Evolutionary conservation across 2,797 vertebrate genomes (phyloP).

Genomic region (Neosilurus hyrtlii): DNA sequence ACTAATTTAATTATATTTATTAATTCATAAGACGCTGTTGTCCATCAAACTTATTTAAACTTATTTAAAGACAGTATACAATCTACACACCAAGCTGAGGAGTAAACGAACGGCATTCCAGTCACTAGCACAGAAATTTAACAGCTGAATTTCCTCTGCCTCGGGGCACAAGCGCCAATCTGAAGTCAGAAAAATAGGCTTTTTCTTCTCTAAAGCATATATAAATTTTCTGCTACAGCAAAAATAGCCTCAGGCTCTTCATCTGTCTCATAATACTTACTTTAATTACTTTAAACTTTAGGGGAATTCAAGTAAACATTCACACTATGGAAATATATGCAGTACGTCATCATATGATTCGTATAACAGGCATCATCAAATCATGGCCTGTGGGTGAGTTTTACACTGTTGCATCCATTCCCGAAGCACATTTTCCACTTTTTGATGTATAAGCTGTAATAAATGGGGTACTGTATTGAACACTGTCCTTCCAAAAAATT

Average conservation of each 20-base stretch:
- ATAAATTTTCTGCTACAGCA: neutral
- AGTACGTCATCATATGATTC: neutral
- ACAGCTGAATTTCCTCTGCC: conserved; percentile 3
- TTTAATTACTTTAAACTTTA: conserved; percentile 8
- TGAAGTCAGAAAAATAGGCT: conserved; percentile 5
- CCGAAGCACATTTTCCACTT: neutral
- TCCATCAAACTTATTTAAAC: neutral
- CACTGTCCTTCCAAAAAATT: neutral
- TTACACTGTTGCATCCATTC: neutral
- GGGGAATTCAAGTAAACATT: conserved; percentile 21
- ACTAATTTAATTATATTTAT: neutral
- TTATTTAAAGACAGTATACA: too few species aligned
- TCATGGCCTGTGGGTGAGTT: neutral
- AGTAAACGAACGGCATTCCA: neutral
- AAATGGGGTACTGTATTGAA: neutral
- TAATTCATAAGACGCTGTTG: neutral
- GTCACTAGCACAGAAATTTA: neutral
- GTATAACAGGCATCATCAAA: neutral
- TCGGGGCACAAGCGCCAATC: neutral
- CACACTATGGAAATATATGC: conserved; percentile 10
- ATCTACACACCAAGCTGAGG: neutral
- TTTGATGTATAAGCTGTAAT: too few species aligned
- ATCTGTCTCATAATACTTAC: conserved; percentile 16
- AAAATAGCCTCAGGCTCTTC: conserved; percentile 18
- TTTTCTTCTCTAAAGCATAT: conserved; percentile 10